These are phyloP conservation scores for Nephrotoma guestfalica DNA, from an alignment of 2,888 invertebrate genomes.

Conservation along the genomic window DNA sequence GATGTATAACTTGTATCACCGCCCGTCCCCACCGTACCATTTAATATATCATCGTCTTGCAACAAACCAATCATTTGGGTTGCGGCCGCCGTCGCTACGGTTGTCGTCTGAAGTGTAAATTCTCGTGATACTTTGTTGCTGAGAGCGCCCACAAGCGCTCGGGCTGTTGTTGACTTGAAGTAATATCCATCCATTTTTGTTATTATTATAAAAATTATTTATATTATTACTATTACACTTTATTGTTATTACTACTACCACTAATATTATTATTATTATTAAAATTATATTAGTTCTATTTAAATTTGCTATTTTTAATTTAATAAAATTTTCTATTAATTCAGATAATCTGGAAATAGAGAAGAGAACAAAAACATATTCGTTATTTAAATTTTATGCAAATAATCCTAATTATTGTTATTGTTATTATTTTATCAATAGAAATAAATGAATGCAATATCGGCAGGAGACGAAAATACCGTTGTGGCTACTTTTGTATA, in stretches of 20 bases:
- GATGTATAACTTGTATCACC: neutral
- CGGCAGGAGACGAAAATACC: too few relatives aligned
- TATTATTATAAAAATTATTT: neutral
- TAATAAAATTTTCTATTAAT: conserved; percentile 2
- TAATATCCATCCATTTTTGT: neutral
- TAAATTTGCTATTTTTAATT: neutral
- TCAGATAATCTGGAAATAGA: neutral
- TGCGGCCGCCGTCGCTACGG: neutral
- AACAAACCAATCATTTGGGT: neutral
- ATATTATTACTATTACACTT: neutral
- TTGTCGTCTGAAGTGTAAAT: neutral
- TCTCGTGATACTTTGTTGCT: neutral
- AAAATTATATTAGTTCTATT: neutral
- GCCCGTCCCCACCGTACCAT: neutral
- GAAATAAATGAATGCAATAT: neutral
- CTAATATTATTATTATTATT: neutral
- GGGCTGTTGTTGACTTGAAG: neutral
- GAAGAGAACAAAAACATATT: neutral
- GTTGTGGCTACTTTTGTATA: neutral
- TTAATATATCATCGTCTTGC: neutral
- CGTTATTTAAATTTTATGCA: neutral
- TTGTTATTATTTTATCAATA: neutral
- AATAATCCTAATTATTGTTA: neutral
- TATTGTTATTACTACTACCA: neutral
- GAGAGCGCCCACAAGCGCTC: neutral